Percentiles rank a stretch among this genome's conserved stretches.
Evolutionary conservation across 2,888 invertebrate genomes (phyloP).

Genomic region (Polymixis lichenea): DNA sequence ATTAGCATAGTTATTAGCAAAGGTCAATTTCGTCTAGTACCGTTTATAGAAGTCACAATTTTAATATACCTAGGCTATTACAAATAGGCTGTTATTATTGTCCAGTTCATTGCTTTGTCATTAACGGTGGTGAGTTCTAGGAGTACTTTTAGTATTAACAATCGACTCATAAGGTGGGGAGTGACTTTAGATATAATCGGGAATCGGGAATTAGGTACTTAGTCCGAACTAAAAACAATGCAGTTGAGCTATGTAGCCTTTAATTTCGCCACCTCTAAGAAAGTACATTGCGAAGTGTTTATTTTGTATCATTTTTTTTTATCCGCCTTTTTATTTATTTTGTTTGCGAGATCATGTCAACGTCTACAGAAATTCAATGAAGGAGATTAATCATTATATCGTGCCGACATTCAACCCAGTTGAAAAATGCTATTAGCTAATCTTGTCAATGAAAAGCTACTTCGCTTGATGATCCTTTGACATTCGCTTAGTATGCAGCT

Average conservation of each 20-base stretch:
- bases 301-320: conserved; percentile 57
- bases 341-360: conserved; percentile 56
- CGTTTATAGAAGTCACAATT: conserved; percentile 76
- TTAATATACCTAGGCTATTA: conserved; percentile 71
- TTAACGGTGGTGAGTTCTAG: conserved; percentile 65
- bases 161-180: conserved; percentile 67
- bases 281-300: conserved; percentile 64
- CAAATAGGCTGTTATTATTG: conserved; percentile 74
- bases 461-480: conserved; percentile 58
- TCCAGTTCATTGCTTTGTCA: conserved; percentile 77
- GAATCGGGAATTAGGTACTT: conserved; percentile 69
- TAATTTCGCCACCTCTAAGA: conserved; percentile 41
- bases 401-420: conserved; percentile 30
- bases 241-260: conserved; percentile 59
- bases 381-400: conserved; percentile 54
- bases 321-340: conserved; percentile 45
- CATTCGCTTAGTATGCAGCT: conserved; percentile 25
- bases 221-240: conserved; percentile 61
- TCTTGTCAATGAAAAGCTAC: conserved; percentile 48
- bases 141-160: conserved; percentile 64
- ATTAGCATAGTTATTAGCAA: conserved; percentile 71
- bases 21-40: conserved; percentile 79
- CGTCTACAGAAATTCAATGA: conserved; percentile 43
- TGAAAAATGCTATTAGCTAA: conserved; percentile 17
- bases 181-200: conserved; percentile 68